Percentiles rank a stretch among this genome's conserved stretches.
These are phyloP conservation scores for Spinus olivaceus DNA, from an alignment of 2,797 vertebrate genomes.

Conservation along the genomic window DNA sequence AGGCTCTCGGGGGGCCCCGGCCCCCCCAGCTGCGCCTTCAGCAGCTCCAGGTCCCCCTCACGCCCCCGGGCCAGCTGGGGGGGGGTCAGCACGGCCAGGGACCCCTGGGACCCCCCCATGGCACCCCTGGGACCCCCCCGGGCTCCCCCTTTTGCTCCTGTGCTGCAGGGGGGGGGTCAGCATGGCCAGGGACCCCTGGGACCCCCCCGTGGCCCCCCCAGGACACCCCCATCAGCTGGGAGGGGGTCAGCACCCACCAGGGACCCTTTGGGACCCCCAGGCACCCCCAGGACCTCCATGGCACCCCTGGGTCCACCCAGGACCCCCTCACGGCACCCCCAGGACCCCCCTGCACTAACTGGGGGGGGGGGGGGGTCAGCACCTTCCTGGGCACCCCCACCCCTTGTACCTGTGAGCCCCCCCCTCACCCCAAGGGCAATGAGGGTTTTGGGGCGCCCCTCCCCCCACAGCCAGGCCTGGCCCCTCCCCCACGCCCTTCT, in stretches of 20 bases:
- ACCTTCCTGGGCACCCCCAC: neutral
- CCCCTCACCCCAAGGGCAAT: neutral
- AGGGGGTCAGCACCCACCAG: too few species aligned
- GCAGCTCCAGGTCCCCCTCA: constrained; percentile 82
- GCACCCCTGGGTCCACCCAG: too few species aligned
- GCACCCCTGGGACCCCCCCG: neutral
- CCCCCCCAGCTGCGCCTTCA: constrained; percentile 82
- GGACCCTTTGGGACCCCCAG: too few species aligned
- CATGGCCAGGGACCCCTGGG: too few species aligned
- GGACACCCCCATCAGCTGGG: too few species aligned
- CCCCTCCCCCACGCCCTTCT: neutral
- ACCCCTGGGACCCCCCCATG: neutral
- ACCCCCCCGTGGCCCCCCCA: neutral
- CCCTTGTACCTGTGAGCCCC: neutral
- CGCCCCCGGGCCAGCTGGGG: constrained; percentile 90
- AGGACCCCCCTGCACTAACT: too few species aligned
- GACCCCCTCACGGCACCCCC: too few species aligned
- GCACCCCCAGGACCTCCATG: too few species aligned
- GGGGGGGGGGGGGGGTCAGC: too few species aligned
- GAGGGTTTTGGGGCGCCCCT: neutral
- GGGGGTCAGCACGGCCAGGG: neutral
- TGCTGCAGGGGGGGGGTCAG: too few species aligned
- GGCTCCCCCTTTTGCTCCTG: too few species aligned
- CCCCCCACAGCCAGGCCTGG: neutral
- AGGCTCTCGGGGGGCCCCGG: constrained; percentile 82